These are phyloP conservation scores for Addax nasomaculatus DNA, from an alignment of 2,113 vertebrate genomes.

Conservation along the genomic window DNA sequence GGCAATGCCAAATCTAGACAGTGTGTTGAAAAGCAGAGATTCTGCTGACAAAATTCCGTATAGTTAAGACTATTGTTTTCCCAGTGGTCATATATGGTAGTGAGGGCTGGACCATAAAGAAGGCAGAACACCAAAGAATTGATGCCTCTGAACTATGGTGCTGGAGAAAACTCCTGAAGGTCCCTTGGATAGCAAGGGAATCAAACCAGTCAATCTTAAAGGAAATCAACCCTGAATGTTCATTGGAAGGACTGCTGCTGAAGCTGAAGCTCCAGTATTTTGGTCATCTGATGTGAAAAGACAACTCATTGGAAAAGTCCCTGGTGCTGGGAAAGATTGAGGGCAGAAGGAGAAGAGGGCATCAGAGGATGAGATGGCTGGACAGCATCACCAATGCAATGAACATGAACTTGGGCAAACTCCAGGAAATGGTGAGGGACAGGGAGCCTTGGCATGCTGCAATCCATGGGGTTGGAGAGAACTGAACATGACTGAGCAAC, in stretches of 20 bases:
- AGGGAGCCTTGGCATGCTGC: neutral
- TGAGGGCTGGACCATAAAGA: neutral
- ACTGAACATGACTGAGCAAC: neutral
- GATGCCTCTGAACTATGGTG: neutral
- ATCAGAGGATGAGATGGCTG: neutral
- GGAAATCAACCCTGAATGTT: neutral
- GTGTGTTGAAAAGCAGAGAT: neutral
- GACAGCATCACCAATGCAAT: neutral
- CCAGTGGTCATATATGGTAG: neutral
- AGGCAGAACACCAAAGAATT: neutral
- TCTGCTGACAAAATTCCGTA: rapidly evolving
- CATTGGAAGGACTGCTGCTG: neutral
- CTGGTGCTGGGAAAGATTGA: neutral
- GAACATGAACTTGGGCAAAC: neutral
- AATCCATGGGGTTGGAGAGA: neutral
- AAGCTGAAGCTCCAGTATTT: neutral
- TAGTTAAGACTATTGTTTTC: neutral
- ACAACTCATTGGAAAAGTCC: neutral
- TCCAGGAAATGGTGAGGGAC: neutral
- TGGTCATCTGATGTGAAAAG: neutral
- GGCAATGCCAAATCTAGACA: neutral
- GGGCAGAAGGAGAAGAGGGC: neutral
- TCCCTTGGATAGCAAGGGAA: neutral
- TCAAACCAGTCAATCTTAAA: neutral
- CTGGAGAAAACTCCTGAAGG: neutral